Base-by-base conservation (phyloP, 1,140 invertebrate genomes). In the Diploscapter pachys region DNA sequence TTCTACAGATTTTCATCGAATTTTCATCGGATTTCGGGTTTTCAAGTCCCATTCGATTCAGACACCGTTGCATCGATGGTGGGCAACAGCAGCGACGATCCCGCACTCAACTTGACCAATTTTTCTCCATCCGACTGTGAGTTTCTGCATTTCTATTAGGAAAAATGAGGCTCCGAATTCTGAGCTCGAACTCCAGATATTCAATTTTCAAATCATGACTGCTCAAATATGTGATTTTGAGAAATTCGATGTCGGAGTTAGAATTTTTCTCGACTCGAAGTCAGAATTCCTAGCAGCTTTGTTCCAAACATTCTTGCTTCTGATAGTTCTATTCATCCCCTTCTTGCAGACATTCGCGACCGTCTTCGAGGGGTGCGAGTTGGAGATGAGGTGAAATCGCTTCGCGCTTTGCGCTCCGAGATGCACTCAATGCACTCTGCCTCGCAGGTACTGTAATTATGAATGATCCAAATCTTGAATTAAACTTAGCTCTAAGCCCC, bases 301-400 rank as follows among this genome's bases (percentile, higher is more conserved):
- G 31, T 31, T 31, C 31, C 31, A 31, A 59, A 11, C 6, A 50
- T 6, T 31, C 8, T 65, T 65, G 9, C 51, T 65, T 6, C 13
- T 9, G 8, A 65, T 31, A 65, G 9, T 59, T 59, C 31, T 31
- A 65, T 8, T 65, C 31, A 65, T 8, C 8, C 8, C 8, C 13
- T 8, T 8, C 8, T 57, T 66, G 4, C 54, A 74, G 73, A 74
- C 50, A 74, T 74, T 8, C 73, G 73, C 6, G 52, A 74, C 11
- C 63, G 65, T 51, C 73, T 74, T 6, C 64, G 64, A 68, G 64
- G 64, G 53, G 73, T 74, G n/a, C 59, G 63, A 61, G 77, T 77
- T n/a, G 82, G 82, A 9, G 84, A 83, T 54, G 82, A 83, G 65
- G 65, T 77, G 2, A 59, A 71, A 54, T 75, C 79, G 64, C 77